Conservation (phyloP, 2,113 vertebrate genomes). For the Bubo bubo region DNA sequence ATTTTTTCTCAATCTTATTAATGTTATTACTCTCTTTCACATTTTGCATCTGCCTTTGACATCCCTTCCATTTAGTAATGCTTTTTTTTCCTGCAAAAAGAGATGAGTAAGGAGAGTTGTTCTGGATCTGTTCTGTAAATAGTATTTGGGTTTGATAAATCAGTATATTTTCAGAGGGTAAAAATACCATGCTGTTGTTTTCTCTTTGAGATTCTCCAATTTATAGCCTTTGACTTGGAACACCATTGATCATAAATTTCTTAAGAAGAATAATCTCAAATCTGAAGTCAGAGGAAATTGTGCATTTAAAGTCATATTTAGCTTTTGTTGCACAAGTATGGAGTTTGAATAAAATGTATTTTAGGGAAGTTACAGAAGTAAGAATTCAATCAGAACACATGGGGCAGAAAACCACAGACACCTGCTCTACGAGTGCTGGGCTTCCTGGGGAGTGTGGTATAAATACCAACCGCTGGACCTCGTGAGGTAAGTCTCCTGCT, state of each 20-base stretch:
- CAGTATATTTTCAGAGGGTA: background rate
- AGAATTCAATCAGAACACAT: constrained; percentile 89
- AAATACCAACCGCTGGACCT: constrained; percentile 96
- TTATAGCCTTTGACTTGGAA: background rate
- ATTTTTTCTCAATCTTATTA: background rate
- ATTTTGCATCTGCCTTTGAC: background rate
- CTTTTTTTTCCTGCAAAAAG: background rate
- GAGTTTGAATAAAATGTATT: constrained; percentile 14
- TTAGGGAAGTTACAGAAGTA: constrained; percentile 92
- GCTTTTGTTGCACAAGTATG: background rate
- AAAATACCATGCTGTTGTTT: background rate
- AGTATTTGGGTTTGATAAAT: background rate
- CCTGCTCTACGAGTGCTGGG: constrained; percentile 91
- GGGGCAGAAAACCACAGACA: constrained; percentile 93
- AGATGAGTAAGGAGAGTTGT: background rate
- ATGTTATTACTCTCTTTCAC: background rate
- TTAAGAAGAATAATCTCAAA: background rate
- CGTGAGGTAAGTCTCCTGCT: constrained; percentile 78
- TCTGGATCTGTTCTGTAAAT: background rate
- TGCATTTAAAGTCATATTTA: background rate
- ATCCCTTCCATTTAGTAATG: background rate
- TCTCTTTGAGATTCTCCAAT: background rate
- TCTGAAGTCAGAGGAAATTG: background rate
- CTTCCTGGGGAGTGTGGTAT: constrained; percentile 94
- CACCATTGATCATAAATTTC: background rate